A percentile compares a stretch with the other conserved stretches of the same genome.
These are phyloP conservation scores for Trididemnum nubilum DNA, from an alignment of 23 tunicate genomes.

Conservation along the genomic window DNA sequence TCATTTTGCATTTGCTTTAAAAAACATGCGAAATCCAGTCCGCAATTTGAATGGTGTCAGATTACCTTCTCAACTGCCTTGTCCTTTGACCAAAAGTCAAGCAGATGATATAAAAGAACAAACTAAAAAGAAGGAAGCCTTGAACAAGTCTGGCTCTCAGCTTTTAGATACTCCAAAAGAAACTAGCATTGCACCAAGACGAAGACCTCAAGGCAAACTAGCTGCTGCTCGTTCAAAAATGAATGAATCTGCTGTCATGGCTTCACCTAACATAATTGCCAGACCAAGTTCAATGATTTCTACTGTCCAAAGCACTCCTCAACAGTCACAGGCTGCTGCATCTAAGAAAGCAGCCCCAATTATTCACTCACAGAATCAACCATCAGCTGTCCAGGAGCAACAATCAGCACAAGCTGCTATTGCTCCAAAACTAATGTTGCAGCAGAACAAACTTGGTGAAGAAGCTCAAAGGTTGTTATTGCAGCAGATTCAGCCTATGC, in stretches of 20 bases:
- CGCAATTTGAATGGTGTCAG: slow-evolving; percentile 44
- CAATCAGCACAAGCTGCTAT: slow-evolving; percentile 24
- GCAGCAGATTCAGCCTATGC: slow-evolving; percentile 59
- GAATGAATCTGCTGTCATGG: background rate
- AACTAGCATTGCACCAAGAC: slow-evolving; percentile 93
- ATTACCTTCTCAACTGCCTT: slow-evolving; percentile 40
- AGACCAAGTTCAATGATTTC: background rate
- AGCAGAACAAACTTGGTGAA: slow-evolving; percentile 58
- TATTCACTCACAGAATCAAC: background rate
- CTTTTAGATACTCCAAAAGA: slow-evolving; percentile 48
- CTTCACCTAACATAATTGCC: background rate
- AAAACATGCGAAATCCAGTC: slow-evolving; percentile 59
- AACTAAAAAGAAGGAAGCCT: slow-evolving; percentile 55
- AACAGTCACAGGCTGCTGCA: background rate
- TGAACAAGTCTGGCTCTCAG: slow-evolving; percentile 14
- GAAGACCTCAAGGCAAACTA: slow-evolving; percentile 86
- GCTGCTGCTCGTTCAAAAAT: slow-evolving; percentile 35
- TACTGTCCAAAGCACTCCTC: background rate
- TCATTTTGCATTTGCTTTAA: slow-evolving; percentile 66
- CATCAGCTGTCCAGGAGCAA: background rate
- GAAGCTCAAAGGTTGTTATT: slow-evolving; percentile 41
- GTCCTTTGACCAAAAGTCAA: slow-evolving; percentile 73
- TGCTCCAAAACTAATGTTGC: slow-evolving; percentile 65
- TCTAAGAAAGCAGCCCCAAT: background rate
- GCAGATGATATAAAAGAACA: slow-evolving; percentile 79